Base-by-base conservation (phyloP, 2,888 invertebrate genomes). In the Callyntrura sp. region DNA sequence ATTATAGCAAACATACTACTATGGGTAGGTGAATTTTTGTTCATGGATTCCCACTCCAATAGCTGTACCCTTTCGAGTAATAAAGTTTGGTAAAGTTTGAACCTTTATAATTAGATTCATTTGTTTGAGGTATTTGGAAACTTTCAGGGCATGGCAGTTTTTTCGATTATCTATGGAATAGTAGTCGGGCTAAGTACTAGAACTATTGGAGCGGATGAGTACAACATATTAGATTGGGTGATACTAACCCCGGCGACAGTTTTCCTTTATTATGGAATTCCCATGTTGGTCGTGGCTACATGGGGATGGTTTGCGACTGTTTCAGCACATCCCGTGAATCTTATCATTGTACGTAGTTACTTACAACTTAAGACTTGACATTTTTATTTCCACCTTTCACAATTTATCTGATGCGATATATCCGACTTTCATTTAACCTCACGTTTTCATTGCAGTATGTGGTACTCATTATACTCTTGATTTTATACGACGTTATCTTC, bases 251-350 rank as follows among this genome's bases (percentile, higher is more conserved):
- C 92, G 4, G 92, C 90, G 12, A 92, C 92, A 8, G 28, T 91
- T 11, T 91, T 91, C 65, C 86, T 92, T 9, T 89, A 68, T 28
- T 91, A 92, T 65, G 91, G 92, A 23, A 17, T 88, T 0, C 23
- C 88, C 6, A 83, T 92, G 0, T 70, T 91, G 23, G 6, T 81
- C 6, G 87, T 91, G 8, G 78, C 91, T n/a, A 68, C 76, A n/a
- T 68, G 87, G 6, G 92, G 92, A 6, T 92, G 92, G 45, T 91
- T 91, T 43, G 89, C 92, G 14, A 79, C 85, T n/a, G 68, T 90
- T n/a, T 73, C 90, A 9, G 90, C 84, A 28, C 65, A 86, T 51
- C 9, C 9, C 12, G 70, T 55, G 68, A n/a, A 28, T n/a, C 6
- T 51, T 60, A 12, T 51, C 23, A 55, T 45, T 35, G 83, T 70